phyloP scores from a whole-genome alignment of 2,113 vertebrate species.

The Narcine bancroftii region DNA sequence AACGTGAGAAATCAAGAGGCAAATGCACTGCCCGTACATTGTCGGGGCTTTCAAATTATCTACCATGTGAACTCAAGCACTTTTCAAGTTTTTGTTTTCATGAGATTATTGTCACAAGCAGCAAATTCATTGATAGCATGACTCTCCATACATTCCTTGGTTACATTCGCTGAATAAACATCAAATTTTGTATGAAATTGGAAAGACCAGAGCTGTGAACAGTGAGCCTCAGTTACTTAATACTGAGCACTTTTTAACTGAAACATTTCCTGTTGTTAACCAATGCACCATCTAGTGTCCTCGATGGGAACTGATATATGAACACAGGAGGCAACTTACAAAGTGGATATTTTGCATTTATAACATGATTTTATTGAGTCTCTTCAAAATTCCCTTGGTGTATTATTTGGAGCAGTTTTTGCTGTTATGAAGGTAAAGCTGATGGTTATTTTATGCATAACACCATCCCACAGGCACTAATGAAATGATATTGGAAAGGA shows the following conservation, averaged over 20 bases:
- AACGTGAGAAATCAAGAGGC: background rate
- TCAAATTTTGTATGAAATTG: background rate
- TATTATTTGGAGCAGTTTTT: background rate
- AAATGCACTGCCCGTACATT: background rate
- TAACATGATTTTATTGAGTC: background rate
- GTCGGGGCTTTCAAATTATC: background rate
- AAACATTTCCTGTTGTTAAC: background rate
- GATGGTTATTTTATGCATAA: background rate
- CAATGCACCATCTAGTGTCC: conserved; percentile 28
- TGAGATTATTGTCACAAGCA: background rate
- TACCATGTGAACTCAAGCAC: background rate
- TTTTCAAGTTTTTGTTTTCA: background rate
- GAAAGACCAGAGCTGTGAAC: background rate
- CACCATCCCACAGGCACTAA: background rate
- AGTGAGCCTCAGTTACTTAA: background rate
- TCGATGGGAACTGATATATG: background rate
- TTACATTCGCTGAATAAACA: background rate
- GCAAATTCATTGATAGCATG: background rate
- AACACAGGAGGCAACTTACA: background rate
- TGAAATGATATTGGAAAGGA: background rate
- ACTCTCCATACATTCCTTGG: background rate
- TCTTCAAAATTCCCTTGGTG: background rate
- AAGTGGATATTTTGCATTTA: background rate
- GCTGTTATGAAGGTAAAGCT: background rate
- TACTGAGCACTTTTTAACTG: background rate